Base-by-base conservation (phyloP, 1,140 invertebrate species). In the Dendroctonus valens region DNA sequence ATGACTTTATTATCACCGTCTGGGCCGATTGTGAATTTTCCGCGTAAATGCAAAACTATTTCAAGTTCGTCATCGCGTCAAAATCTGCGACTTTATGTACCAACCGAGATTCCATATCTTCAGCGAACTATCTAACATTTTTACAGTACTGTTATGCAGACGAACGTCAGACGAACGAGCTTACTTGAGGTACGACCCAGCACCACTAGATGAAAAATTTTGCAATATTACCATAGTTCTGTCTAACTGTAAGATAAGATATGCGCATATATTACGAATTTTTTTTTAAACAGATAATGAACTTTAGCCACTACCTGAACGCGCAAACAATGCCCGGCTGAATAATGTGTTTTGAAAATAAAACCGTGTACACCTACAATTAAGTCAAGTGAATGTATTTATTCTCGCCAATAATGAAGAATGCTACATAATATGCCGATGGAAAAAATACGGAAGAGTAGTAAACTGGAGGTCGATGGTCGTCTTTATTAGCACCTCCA, bases 211-310 rank as follows among this genome's bases (percentile, higher is more conserved):
- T 63, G n/a, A 63, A 50, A 63, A 60, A 53, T 65, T 65, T 59
- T 65, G 51, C 58, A 49, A 53, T 67, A 41, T 53, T 51, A 52
- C 58, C 26, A 26, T 26, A 46, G 26, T 59, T 50, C 39, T 59
- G 51, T 46, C 6, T 67, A 67, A 67, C 65, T 67, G 65, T 67
- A 59, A 42, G 65, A 67, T 67, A 67, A 67, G 58, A 60, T 67
- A 67, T 67, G 65, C 65, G 65, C 65, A 67, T 67, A 67, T 7
- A 51, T 65, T 65, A 59, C 42, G 48, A 40, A 51, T 52, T 59
- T 66, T 66, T 67, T 51, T 46, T 15, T 9, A 49, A 6, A 42
- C 11, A 60, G 65, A 67, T 60, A 67, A 67, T 67, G 65, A 67
- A 67, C 58, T 59, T 60, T 53, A 67, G 41, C 26, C 48, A 67